Evolutionary conservation across 2,797 vertebrate genomes (phyloP).

Genomic region (Diceros bicornis): DNA sequence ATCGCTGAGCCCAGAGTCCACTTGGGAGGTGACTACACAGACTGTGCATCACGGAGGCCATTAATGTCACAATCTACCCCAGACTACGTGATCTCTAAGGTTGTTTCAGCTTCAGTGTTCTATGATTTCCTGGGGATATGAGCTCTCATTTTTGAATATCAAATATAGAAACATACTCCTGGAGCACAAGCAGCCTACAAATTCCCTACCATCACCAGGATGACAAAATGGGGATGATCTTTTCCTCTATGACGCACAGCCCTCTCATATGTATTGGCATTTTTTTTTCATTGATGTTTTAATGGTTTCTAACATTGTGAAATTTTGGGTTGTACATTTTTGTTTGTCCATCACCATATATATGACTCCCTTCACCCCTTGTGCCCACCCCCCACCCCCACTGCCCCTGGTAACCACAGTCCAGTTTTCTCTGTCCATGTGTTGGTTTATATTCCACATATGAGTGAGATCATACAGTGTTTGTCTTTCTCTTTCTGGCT

Average conservation of each 20-base stretch:
- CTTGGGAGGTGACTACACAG: background rate
- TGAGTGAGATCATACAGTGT: no score
- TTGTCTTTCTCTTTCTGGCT: no score
- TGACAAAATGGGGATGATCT: background rate
- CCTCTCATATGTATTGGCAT: background rate
- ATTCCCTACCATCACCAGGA: background rate
- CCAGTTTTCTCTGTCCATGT: no score
- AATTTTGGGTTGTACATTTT: no score
- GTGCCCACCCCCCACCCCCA: no score
- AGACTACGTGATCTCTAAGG: background rate
- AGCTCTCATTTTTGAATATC: background rate
- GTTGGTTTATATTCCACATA: no score
- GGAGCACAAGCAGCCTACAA: background rate
- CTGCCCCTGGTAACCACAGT: no score
- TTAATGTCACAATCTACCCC: background rate
- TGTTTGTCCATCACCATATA: no score
- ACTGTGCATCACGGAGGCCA: background rate
- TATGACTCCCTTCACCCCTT: no score
- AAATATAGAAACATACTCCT: background rate
- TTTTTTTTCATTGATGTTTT: no score
- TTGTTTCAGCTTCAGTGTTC: background rate
- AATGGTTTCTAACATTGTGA: no score
- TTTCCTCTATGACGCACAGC: background rate
- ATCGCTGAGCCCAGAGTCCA: background rate
- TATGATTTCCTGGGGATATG: background rate